Base-by-base conservation (phyloP, 1,140 invertebrate genomes). In the Leptinotarsa lineolata region DNA sequence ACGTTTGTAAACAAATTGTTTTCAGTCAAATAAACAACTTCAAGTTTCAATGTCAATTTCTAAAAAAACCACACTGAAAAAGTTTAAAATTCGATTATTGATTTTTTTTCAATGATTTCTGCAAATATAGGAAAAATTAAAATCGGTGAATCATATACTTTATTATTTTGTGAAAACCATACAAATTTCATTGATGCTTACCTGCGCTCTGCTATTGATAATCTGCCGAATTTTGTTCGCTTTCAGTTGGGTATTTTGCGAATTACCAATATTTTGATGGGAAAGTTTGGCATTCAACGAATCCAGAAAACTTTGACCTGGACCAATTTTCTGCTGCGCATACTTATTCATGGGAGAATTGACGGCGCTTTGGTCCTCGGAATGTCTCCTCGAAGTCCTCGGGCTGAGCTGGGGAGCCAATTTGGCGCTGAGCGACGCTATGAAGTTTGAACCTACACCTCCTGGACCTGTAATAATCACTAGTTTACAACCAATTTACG, bases 251-350 rank as follows among this genome's bases (percentile, higher is more conserved):
- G 83, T 21, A 77, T 86, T 82, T 71, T 88, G 71, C 86, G 88
- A 63, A 65, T 79, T 82, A 15, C 67, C 74, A 64, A 81, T 78
- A 80, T 88, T 87, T 79, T 88, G 88, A 73, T 90, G 88, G 65
- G 91, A 89, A 73, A 94, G 84, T 75, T 92, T 94, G 12, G 91
- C 91, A 78, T 93, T 94, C 59, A 94, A 84, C 78, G 91, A 92
- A 83, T 93, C 91, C 58, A 93, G 85, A 83, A 93, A 93, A 72
- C 87, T 89, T 73, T 89, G 72, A 82, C 85, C 82, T 73, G 86
- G 82, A 21, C 83, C 83, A 65, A 79, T 73, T 69, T 72, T 84
- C 76, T 58, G 82, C 69, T 60, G 82, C 78, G 83, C 72, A 44
- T 66, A 24, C 59, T 65, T 84, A 77, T 46, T 82, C 77, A 44